phyloP scores from a whole-genome alignment of 2,113 vertebrate species.

The Talpa occidentalis region DNA sequence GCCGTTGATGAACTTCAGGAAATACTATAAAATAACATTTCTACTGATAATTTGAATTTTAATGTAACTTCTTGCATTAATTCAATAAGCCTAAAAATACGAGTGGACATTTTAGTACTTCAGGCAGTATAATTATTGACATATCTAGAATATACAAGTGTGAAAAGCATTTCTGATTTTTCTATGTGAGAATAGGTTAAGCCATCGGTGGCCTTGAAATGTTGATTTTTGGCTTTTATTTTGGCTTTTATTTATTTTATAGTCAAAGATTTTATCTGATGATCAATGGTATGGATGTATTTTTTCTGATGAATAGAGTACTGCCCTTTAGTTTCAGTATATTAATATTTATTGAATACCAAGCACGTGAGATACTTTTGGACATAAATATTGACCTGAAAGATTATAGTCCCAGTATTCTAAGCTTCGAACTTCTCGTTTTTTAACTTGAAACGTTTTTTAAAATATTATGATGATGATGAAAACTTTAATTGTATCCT shows the following conservation, averaged over 20 bases:
- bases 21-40: constrained; percentile 25
- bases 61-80: constrained; percentile 25
- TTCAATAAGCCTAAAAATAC: background rate
- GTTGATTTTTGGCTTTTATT: background rate
- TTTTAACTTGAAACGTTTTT: constrained; percentile 9
- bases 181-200: background rate
- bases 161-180: background rate
- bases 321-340: constrained; percentile 11
- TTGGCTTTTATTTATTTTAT: no score
- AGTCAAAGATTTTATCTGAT: constrained; percentile 40
- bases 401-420: background rate
- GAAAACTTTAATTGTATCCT: constrained; percentile 13
- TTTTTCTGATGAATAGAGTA: constrained; percentile 5
- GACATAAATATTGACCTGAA: background rate
- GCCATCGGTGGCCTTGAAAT: background rate
- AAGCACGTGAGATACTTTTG: constrained; percentile 12
- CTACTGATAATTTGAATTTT: constrained; percentile 44
- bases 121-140: background rate
- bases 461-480: background rate
- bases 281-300: background rate
- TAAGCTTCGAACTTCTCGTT: constrained; percentile 29
- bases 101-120: background rate
- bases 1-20: constrained; percentile 7
- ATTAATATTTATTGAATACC: background rate
- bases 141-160: background rate